Evolutionary conservation across 1,140 invertebrate species (phyloP).

Genomic region (Helicorthomorpha holstii): DNA sequence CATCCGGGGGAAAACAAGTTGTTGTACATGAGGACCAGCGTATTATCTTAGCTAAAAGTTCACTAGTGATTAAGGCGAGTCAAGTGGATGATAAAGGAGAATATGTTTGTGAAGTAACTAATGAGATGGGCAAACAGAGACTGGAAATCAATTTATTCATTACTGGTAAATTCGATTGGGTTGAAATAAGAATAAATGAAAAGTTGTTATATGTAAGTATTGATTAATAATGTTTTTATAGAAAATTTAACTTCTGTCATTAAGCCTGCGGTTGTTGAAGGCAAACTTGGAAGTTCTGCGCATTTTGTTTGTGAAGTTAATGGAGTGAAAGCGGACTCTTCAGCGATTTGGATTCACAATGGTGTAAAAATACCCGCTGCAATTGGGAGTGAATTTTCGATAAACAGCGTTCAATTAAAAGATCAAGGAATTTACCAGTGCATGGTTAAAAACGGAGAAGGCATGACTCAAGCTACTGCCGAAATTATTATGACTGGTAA

Average conservation of each 20-base stretch:
- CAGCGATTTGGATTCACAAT: slow-evolving; percentile 67
- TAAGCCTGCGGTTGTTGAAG: slow-evolving; percentile 64
- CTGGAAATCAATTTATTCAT: slow-evolving; percentile 20
- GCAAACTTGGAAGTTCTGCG: slow-evolving; percentile 49
- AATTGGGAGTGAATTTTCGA: not conserved
- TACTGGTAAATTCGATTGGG: slow-evolving; percentile 19
- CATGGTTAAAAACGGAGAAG: slow-evolving; percentile 21
- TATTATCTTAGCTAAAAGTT: slow-evolving; percentile 17
- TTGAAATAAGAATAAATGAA: not conserved
- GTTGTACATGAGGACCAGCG: slow-evolving; percentile 13
- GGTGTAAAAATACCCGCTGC: slow-evolving; percentile 29
- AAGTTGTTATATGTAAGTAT: not conserved
- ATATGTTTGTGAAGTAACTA: slow-evolving; percentile 25
- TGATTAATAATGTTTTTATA: too few relatives aligned
- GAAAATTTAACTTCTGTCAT: slow-evolving; percentile 63
- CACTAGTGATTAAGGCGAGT: slow-evolving; percentile 19
- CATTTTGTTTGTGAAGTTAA: slow-evolving; percentile 63
- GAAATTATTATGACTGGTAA: slow-evolving; percentile 18
- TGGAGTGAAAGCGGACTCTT: slow-evolving; percentile 60
- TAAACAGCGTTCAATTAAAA: slow-evolving; percentile 18
- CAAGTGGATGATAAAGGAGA: slow-evolving; percentile 19
- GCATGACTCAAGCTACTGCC: slow-evolving; percentile 23
- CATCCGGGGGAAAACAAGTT: slow-evolving; percentile 14
- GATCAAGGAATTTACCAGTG: slow-evolving; percentile 42
- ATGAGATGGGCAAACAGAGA: slow-evolving; percentile 19